These are phyloP conservation scores for Cherax destructor DNA, from an alignment of 1,140 invertebrate species.

Conservation along the genomic window DNA sequence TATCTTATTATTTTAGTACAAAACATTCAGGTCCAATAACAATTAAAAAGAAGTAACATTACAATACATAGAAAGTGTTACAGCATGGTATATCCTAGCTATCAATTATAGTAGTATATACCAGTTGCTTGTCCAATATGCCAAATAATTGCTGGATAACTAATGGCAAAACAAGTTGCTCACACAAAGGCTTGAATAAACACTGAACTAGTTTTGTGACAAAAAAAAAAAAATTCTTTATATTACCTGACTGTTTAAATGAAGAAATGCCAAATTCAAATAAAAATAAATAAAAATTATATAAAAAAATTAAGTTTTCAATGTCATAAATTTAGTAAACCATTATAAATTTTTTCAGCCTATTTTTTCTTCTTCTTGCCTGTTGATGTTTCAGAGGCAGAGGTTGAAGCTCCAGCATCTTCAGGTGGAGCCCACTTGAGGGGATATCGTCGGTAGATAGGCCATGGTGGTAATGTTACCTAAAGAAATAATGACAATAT, in stretches of 20 bases:
- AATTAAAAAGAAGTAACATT: not conserved
- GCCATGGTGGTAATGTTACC: slow-evolving; percentile 70
- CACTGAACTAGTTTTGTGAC: not conserved
- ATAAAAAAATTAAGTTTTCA: not conserved
- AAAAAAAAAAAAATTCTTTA: not conserved
- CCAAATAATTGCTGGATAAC: not conserved
- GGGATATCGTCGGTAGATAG: slow-evolving; percentile 67
- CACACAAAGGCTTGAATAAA: not conserved
- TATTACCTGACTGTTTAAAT: not conserved
- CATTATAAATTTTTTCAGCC: not conserved
- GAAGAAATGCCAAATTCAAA: not conserved
- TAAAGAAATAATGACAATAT: slow-evolving; percentile 11
- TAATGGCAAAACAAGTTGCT: not conserved
- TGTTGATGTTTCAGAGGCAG: slow-evolving; percentile 17
- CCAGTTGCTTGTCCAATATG: not conserved
- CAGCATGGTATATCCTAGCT: not conserved
- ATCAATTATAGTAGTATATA: not conserved
- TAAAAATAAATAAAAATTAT: not conserved
- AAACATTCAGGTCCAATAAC: not conserved
- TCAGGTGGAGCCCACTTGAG: slow-evolving; percentile 65
- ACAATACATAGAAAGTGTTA: not conserved
- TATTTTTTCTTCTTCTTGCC: slow-evolving; percentile 60
- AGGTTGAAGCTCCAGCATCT: slow-evolving; percentile 21
- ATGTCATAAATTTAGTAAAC: not conserved
- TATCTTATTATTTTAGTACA: not conserved